Conservation (phyloP, 92 coral and sea anemone genomes). For the Parazoanthus darwini region DNA sequence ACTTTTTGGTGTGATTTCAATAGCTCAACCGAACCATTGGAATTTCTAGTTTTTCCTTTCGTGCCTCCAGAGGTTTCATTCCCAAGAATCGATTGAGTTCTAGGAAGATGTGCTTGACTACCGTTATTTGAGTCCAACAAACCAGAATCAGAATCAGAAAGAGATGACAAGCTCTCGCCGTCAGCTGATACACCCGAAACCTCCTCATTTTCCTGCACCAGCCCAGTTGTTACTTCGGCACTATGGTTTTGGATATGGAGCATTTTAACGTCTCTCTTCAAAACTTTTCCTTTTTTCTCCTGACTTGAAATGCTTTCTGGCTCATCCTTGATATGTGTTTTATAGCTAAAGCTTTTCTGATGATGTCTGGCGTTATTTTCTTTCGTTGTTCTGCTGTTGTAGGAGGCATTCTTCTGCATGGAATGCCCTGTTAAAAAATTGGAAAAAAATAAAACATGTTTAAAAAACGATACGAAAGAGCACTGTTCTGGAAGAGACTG, state of each 20-base stretch:
- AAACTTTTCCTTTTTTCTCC: neutral
- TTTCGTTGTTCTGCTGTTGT: neutral
- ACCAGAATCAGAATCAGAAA: constrained; percentile 10
- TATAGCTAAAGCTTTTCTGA: neutral
- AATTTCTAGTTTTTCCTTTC: neutral
- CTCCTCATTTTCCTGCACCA: neutral
- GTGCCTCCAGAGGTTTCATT: neutral
- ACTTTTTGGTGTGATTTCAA: neutral
- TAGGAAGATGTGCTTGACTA: neutral
- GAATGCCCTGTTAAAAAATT: neutral
- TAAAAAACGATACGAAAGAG: neutral
- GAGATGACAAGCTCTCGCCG: constrained; percentile 12
- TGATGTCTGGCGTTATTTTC: neutral
- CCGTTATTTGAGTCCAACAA: neutral
- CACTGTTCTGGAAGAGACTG: neutral
- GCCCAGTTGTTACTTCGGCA: neutral
- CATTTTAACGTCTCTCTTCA: neutral
- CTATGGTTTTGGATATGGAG: neutral
- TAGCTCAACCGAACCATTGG: neutral
- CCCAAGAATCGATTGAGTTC: neutral
- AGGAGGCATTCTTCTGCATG: neutral
- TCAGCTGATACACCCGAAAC: neutral
- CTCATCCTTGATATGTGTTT: neutral
- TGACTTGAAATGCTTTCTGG: neutral
- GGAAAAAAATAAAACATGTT: neutral